Conservation (phyloP, 2,888 invertebrate species). For the Aspidiotus rigidus region DNA sequence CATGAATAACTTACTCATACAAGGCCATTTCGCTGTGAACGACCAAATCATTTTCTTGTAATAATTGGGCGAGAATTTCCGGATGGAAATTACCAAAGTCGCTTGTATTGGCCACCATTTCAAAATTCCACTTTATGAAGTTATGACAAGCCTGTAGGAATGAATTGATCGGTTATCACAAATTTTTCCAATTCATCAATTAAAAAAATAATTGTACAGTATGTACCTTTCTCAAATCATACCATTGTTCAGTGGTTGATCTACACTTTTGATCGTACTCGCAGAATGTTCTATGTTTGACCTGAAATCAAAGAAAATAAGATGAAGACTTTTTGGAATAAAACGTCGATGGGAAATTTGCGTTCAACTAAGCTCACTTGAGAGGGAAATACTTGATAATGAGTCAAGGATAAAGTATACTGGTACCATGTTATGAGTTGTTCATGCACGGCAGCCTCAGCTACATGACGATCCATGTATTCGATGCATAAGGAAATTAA, state of each 20-base stretch:
- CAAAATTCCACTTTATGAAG: slow-evolving; percentile 85
- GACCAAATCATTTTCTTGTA: slow-evolving; percentile 79
- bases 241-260: slow-evolving; percentile 23
- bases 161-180: not conserved
- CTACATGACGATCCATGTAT: slow-evolving; percentile 80
- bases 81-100: slow-evolving; percentile 76
- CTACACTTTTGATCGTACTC: not conserved
- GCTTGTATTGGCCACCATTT: slow-evolving; percentile 64
- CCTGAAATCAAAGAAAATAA: too few relatives aligned
- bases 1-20: slow-evolving; percentile 50
- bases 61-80: slow-evolving; percentile 62
- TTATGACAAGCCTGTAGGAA: slow-evolving; percentile 58
- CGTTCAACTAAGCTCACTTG: not conserved
- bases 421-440: slow-evolving; percentile 84
- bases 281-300: too few relatives aligned
- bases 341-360: too few relatives aligned
- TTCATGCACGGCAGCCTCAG: slow-evolving; percentile 70
- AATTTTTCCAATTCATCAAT: not conserved
- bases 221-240: slow-evolving; percentile 16
- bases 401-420: slow-evolving; percentile 76
- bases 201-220: not conserved
- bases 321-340: too few relatives aligned
- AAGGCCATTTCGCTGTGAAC: slow-evolving; percentile 80
- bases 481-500: slow-evolving; percentile 70
- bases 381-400: slow-evolving; percentile 50